phyloP scores from a whole-genome alignment of 1,140 invertebrate species.

The Thereuonema tuberculata region DNA sequence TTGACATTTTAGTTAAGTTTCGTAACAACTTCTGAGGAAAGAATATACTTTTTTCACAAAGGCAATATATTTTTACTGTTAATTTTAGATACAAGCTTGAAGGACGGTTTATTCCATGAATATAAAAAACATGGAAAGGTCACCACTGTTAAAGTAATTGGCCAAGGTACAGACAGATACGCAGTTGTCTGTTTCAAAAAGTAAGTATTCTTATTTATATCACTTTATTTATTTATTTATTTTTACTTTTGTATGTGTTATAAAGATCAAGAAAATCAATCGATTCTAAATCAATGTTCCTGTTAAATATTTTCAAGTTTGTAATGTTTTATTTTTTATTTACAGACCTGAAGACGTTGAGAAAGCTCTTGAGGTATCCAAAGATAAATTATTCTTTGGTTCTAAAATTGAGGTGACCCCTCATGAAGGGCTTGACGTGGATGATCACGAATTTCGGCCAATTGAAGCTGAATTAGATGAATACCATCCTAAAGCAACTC shows the following conservation, averaged over 20 bases:
- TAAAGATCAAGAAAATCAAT: background rate
- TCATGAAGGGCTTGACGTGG: conserved; percentile 71
- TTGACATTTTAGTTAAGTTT: too few species aligned
- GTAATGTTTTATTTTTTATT: background rate
- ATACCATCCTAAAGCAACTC: conserved; percentile 84
- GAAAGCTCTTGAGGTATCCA: conserved; percentile 85
- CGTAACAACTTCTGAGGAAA: too few species aligned
- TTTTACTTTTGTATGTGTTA: background rate
- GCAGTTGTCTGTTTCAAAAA: conserved; percentile 91
- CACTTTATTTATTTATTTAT: background rate
- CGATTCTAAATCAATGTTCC: background rate
- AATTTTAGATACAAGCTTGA: conserved; percentile 68
- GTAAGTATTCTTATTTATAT: conserved; percentile 22
- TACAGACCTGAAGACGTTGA: conserved; percentile 73
- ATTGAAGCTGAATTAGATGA: conserved; percentile 90
- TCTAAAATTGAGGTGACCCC: conserved; percentile 83
- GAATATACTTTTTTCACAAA: too few species aligned
- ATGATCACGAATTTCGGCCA: conserved; percentile 76
- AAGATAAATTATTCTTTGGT: conserved; percentile 92
- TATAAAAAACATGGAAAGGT: conserved; percentile 98
- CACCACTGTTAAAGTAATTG: conserved; percentile 79
- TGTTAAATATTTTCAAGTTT: background rate
- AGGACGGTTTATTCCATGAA: conserved; percentile 94
- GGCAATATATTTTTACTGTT: conserved; percentile 12
- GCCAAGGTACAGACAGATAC: conserved; percentile 62